Conservation (phyloP, 2,797 vertebrate species). For the Epinephelus malabaricus region DNA sequence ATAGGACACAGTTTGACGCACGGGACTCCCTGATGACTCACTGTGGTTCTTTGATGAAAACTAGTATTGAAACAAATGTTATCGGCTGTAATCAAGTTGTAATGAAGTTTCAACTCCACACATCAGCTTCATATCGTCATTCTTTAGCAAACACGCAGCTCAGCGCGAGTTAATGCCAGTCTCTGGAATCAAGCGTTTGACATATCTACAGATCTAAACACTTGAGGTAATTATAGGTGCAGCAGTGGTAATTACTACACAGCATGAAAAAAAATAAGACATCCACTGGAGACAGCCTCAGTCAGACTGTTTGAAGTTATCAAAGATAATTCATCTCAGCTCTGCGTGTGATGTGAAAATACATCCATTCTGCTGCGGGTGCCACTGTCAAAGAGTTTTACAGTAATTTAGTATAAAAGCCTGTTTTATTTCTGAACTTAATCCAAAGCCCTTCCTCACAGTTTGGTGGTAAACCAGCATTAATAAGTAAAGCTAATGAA, state of each 20-base stretch:
- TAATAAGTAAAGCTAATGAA: constrained; percentile 41
- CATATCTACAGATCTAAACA: constrained; percentile 77
- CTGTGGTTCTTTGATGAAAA: neutral
- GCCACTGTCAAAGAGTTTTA: constrained; percentile 49
- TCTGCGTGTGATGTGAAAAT: constrained; percentile 50
- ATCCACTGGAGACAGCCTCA: constrained; percentile 53
- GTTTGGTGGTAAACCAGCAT: constrained; percentile 26
- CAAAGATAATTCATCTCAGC: constrained; percentile 51
- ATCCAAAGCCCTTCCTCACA: constrained; percentile 23
- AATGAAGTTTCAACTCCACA: neutral
- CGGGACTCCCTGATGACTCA: neutral
- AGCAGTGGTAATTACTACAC: constrained; percentile 71
- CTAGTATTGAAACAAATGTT: neutral
- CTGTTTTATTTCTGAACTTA: constrained; percentile 27
- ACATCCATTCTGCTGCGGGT: constrained; percentile 50
- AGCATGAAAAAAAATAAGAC: constrained; percentile 48
- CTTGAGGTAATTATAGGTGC: constrained; percentile 81
- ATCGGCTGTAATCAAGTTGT: neutral
- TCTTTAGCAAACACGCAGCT: constrained; percentile 4
- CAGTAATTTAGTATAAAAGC: constrained; percentile 45
- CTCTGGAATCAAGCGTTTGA: constrained; percentile 66
- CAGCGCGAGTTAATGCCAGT: constrained; percentile 25
- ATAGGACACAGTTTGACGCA: neutral
- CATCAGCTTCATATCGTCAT: neutral
- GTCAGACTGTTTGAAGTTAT: constrained; percentile 76